phyloP scores from a whole-genome alignment of 2,888 invertebrate species.

The Eristalinus aeneus region DNA sequence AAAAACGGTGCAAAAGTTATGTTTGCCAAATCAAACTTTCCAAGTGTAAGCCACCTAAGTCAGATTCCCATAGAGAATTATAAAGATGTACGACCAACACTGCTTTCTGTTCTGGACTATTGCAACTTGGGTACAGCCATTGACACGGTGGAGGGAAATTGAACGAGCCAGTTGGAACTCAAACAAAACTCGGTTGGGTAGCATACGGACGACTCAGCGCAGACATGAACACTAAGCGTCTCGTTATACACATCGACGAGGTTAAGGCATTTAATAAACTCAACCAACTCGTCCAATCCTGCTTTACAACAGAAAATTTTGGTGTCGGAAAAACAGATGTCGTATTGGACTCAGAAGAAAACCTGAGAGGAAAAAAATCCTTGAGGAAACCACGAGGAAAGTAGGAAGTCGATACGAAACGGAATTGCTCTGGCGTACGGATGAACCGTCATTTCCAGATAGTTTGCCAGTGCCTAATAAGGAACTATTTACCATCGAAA shows the following conservation, averaged over 20 bases:
- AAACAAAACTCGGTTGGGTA: not conserved
- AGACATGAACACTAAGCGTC: no score
- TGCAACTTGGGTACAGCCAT: not conserved
- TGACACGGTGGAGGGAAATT: not conserved
- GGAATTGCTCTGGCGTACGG: not conserved
- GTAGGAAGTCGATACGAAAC: not conserved
- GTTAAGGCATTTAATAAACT: not conserved
- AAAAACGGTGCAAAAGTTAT: not conserved
- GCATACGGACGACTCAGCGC: not conserved
- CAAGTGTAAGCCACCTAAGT: no score
- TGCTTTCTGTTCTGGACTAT: not conserved
- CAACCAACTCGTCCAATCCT: not conserved
- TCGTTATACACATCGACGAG: no score
- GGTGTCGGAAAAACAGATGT: not conserved
- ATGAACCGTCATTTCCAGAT: not conserved
- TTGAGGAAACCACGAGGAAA: no score
- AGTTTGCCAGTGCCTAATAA: not conserved
- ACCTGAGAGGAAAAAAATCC: no score
- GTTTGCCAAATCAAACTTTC: not conserved
- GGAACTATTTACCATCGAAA: not conserved
- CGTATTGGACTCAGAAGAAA: not conserved
- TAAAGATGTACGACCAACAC: not conserved
- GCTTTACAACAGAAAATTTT: constrained; percentile 12
- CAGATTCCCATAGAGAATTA: not conserved
- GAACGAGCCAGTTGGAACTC: not conserved